Evolutionary conservation across 2,113 vertebrate species (phyloP), one percentile per base, ranked within the genome.

Genomic region (Plecotus auritus): DNA sequence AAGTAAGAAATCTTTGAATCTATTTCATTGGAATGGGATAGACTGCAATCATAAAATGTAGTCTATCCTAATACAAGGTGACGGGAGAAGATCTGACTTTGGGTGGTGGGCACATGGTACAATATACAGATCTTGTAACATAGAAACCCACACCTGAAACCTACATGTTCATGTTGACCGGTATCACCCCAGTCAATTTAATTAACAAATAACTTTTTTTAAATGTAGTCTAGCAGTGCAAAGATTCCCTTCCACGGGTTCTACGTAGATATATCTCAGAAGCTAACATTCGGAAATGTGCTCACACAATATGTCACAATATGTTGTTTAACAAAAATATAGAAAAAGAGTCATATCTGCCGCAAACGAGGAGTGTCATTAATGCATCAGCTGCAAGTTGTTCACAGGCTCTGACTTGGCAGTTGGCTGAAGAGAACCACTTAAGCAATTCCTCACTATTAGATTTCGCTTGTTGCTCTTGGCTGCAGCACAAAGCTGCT

Each of bases 251-350:
- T 67, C 61, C 69, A 26, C 8, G 69, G 64, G 82, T 92, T 95
- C 93, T 6, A 72, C n/a, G 8, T 69, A 85, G 42, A 70, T 64
- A 37, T 69, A 85, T 74, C 90, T 96, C 93, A 95, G 94, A 93
- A 93, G 67, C 87, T 90, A 95, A 88, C 90, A 92, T 97, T 91
- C 85, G 18, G 82, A 96, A 96, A 95, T 97, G 92, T 92, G 88
- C 94, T 95, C 81, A 14, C 26, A 70, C 95, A 95, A 84, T 97
- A 93, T 95, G 96, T 86, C 85, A 95, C 96, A 96, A 93, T 82
- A 93, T 90, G 95, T 93, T 96, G 90, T 96, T 95, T 95, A 96
- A 86, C 93, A 95, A 97, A 95, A 97, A 96, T 96, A 97, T 76
- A 92, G 94, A 9, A 89, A 85, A 82, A 82, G 95, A 84, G 78